Conservation (phyloP, 2,113 vertebrate genomes). For the Eolophus roseicapilla region DNA sequence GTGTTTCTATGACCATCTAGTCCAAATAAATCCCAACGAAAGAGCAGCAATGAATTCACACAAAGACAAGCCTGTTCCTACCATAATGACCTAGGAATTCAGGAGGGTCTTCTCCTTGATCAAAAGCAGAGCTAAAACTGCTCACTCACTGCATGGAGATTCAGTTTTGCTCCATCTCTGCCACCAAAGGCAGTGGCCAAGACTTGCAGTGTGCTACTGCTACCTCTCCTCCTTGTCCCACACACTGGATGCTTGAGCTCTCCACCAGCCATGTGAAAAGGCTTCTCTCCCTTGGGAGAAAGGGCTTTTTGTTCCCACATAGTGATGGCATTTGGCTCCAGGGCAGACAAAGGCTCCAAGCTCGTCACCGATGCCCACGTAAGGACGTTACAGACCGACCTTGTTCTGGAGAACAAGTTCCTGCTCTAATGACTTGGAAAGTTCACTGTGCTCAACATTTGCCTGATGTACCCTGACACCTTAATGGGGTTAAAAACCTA, state of each 20-base stretch:
- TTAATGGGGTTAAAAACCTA: neutral
- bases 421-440: neutral
- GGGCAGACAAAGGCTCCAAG: neutral
- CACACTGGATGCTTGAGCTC: neutral
- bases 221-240: neutral
- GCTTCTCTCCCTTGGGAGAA: neutral
- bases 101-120: neutral
- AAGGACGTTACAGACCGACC: neutral
- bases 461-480: neutral
- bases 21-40: neutral
- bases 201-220: rapidly evolving
- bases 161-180: neutral
- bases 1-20: neutral
- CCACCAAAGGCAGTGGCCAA: rapidly evolving
- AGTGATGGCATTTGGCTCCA: neutral
- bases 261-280: neutral
- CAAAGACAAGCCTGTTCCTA: neutral
- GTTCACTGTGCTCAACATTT: neutral
- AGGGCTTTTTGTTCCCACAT: neutral
- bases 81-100: neutral
- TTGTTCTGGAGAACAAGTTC: neutral
- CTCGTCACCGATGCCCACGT: neutral
- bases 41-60: neutral
- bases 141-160: rapidly evolving
- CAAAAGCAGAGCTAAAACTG: neutral